Evolutionary conservation across 2,797 vertebrate species (phyloP).

Genomic region (Manis crassicaudata): DNA sequence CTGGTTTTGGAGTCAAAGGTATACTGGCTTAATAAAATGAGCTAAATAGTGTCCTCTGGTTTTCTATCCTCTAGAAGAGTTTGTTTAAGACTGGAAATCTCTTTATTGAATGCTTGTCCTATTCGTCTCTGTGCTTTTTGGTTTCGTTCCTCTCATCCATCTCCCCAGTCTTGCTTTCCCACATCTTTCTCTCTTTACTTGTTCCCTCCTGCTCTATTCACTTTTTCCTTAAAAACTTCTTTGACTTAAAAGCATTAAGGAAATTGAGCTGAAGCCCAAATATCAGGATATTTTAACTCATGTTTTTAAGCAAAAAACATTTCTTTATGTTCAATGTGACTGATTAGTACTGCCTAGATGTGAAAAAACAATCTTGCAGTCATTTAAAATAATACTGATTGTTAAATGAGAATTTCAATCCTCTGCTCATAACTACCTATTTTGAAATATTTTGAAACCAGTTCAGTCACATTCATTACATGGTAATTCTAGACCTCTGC

Average conservation of each 20-base stretch:
- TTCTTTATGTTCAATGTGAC: slow-evolving; percentile 33
- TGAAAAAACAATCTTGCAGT: slow-evolving; percentile 15
- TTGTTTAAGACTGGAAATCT: neutral
- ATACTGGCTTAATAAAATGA: neutral
- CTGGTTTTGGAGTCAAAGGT: neutral
- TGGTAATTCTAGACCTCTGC: slow-evolving; percentile 71
- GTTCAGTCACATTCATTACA: slow-evolving; percentile 65
- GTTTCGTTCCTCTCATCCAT: neutral
- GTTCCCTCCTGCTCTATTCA: neutral
- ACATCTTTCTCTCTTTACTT: neutral
- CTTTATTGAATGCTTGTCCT: neutral
- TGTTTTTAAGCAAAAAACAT: slow-evolving; percentile 52
- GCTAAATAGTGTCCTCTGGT: neutral
- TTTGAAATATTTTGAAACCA: slow-evolving; percentile 75
- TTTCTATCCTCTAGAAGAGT: neutral
- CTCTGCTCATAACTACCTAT: slow-evolving; percentile 59
- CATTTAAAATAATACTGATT: slow-evolving; percentile 69
- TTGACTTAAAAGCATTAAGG: slow-evolving; percentile 39
- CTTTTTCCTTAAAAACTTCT: neutral
- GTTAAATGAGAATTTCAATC: slow-evolving; percentile 69
- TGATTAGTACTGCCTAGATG: slow-evolving; percentile 52
- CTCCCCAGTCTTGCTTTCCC: neutral
- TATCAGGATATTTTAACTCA: slow-evolving; percentile 30
- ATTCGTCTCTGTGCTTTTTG: slow-evolving; percentile 9
- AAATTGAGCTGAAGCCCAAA: slow-evolving; percentile 10